phyloP scores from a whole-genome alignment of 2,797 vertebrate species.

The Girardinus metallicus region DNA sequence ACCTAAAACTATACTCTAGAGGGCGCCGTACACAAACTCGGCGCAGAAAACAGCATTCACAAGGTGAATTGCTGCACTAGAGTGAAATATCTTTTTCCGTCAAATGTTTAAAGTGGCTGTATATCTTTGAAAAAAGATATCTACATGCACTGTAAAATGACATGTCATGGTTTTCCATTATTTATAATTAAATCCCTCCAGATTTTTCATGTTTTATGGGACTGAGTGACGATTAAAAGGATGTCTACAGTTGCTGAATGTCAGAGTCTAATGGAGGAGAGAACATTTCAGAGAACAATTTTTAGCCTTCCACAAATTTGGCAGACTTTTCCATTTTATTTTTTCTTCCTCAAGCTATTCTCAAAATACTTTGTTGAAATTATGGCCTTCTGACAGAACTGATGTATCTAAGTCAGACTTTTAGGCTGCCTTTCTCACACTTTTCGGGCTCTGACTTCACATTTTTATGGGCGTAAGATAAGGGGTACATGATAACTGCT shows the following conservation, averaged over 20 bases:
- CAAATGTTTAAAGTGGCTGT: not conserved
- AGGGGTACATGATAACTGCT: not conserved
- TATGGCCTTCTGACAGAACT: not conserved
- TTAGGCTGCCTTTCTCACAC: not conserved
- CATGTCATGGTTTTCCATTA: not conserved
- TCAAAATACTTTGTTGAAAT: not conserved
- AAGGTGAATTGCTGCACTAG: not conserved
- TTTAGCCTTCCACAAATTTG: not conserved
- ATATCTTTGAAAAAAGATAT: not conserved
- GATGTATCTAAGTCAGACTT: not conserved
- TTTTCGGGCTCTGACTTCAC: not conserved
- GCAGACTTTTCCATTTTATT: not conserved
- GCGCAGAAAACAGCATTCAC: not conserved
- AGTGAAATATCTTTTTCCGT: not conserved
- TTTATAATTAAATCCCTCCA: not conserved
- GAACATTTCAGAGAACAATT: not conserved
- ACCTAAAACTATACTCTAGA: slow-evolving; percentile 55
- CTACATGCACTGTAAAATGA: not conserved
- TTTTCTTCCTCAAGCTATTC: not conserved
- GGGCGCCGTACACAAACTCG: slow-evolving; percentile 43
- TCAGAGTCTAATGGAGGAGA: not conserved
- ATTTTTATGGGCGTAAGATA: not conserved
- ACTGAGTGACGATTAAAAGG: not conserved
- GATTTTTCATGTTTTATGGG: not conserved
- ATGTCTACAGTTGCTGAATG: not conserved